These are phyloP conservation scores for Torymus texanus DNA, from an alignment of 2,888 invertebrate genomes.

Conservation along the genomic window DNA sequence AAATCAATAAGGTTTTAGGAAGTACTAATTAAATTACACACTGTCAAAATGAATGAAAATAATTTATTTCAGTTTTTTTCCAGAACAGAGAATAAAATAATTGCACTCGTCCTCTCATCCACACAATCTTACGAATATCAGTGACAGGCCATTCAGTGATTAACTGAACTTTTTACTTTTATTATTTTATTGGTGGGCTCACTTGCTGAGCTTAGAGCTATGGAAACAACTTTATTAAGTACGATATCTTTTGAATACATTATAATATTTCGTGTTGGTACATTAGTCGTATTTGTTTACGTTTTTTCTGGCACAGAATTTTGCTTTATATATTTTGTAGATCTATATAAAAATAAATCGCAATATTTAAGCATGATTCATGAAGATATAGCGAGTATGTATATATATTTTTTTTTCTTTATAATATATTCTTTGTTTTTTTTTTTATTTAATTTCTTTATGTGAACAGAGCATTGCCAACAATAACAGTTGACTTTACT, in stretches of 20 bases:
- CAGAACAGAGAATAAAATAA: slow-evolving; percentile 51
- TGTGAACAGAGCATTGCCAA: slow-evolving; percentile 42
- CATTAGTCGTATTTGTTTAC: slow-evolving; percentile 53
- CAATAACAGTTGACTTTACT: slow-evolving; percentile 48
- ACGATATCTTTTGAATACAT: slow-evolving; percentile 60
- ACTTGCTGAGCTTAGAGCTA: slow-evolving; percentile 40
- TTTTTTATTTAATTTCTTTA: slow-evolving; percentile 32
- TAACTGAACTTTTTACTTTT: slow-evolving; percentile 51
- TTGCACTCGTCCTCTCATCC: slow-evolving; percentile 33
- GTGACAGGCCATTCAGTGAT: slow-evolving; percentile 47
- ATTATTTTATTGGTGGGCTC: slow-evolving; percentile 27
- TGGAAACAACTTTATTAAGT: slow-evolving; percentile 54
- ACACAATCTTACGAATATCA: slow-evolving; percentile 41
- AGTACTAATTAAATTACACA: neutral
- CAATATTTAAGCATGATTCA: slow-evolving; percentile 67
- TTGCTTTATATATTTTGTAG: slow-evolving; percentile 66
- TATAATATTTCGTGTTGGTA: slow-evolving; percentile 46
- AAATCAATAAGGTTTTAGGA: no score
- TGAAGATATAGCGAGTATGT: slow-evolving; percentile 57
- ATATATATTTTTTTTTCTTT: slow-evolving; percentile 51
- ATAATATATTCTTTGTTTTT: slow-evolving; percentile 46
- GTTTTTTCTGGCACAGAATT: slow-evolving; percentile 71
- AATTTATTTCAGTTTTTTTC: slow-evolving; percentile 52
- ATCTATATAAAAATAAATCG: slow-evolving; percentile 74
- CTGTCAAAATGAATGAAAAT: slow-evolving; percentile 46